Conservation (phyloP, 2,797 vertebrate genomes). For the Leptoclinus maculatus region DNA sequence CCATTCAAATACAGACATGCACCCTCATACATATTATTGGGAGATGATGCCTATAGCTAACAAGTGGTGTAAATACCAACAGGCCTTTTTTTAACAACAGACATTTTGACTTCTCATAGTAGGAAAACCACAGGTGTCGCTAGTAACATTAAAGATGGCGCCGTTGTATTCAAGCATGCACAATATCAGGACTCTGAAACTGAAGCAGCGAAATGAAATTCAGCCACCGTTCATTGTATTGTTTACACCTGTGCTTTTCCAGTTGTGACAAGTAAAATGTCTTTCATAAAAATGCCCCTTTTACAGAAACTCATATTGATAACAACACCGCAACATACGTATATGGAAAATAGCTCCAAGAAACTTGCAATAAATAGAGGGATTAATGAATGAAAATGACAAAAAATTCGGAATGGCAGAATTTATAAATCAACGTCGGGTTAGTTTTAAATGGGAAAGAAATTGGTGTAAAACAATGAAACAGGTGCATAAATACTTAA, state of each 20-base stretch:
- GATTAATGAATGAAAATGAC: too few relatives aligned
- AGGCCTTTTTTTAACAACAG: background rate
- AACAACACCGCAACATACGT: too few relatives aligned
- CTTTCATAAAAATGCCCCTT: too few relatives aligned
- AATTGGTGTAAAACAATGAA: background rate
- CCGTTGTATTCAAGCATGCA: background rate
- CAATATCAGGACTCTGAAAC: background rate
- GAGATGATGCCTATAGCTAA: background rate
- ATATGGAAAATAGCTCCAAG: too few relatives aligned
- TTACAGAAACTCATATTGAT: too few relatives aligned
- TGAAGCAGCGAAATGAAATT: too few relatives aligned
- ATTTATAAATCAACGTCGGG: too few relatives aligned
- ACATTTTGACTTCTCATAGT: background rate
- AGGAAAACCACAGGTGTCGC: background rate
- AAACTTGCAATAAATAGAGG: too few relatives aligned
- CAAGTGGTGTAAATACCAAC: background rate
- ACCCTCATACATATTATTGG: background rate
- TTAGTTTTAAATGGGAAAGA: background rate
- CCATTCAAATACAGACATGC: slow-evolving; percentile 30
- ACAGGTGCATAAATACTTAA: background rate
- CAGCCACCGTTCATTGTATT: too few relatives aligned
- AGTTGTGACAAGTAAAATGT: too few relatives aligned
- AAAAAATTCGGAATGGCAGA: too few relatives aligned
- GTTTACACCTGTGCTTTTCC: too few relatives aligned
- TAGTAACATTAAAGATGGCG: background rate